Conservation (phyloP, 2,888 invertebrate genomes). For the Chalcosyrphus nemorum region DNA sequence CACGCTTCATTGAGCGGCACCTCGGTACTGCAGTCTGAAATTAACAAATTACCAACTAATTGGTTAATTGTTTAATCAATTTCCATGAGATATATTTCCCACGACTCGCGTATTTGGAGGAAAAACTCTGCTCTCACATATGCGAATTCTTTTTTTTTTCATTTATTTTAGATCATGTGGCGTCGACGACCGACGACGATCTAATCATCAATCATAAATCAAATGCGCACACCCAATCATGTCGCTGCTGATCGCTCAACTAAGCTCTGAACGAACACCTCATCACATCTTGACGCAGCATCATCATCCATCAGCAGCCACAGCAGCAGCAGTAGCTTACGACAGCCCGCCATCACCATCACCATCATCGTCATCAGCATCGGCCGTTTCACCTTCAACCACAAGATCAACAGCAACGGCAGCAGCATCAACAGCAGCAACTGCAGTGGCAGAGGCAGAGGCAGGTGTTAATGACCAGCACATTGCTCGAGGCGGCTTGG, state of each 20-base stretch:
- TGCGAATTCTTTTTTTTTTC: conserved; percentile 42
- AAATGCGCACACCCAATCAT: conserved; percentile 72
- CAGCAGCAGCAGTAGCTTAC: conserved; percentile 60
- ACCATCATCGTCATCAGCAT: conserved; percentile 60
- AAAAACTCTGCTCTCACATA: conserved; percentile 1
- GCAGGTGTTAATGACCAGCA: conserved; percentile 80
- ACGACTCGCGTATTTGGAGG: conserved; percentile 8
- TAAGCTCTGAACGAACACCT: conserved; percentile 73
- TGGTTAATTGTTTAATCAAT: conserved; percentile 67
- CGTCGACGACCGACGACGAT: conserved; percentile 24
- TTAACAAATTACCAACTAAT: conserved; percentile 63
- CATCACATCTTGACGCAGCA: conserved; percentile 74
- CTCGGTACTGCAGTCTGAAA: too few relatives aligned
- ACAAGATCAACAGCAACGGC: conserved; percentile 71
- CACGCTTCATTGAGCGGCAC: conserved; percentile 44
- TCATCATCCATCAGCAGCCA: conserved; percentile 75
- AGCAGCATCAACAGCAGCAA: conserved; percentile 53
- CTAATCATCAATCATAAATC: conserved; percentile 73
- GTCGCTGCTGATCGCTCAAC: conserved; percentile 73
- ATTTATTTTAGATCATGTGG: conserved; percentile 56
- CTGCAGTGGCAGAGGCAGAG: conserved; percentile 53
- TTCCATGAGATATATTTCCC: conserved; percentile 40
- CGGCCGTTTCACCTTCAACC: conserved; percentile 67
- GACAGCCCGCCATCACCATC: conserved; percentile 71
- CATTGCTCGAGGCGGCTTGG: conserved; percentile 52